Evolutionary conservation across 2,888 invertebrate species (phyloP).

Genomic region (Griposia aprilina): DNA sequence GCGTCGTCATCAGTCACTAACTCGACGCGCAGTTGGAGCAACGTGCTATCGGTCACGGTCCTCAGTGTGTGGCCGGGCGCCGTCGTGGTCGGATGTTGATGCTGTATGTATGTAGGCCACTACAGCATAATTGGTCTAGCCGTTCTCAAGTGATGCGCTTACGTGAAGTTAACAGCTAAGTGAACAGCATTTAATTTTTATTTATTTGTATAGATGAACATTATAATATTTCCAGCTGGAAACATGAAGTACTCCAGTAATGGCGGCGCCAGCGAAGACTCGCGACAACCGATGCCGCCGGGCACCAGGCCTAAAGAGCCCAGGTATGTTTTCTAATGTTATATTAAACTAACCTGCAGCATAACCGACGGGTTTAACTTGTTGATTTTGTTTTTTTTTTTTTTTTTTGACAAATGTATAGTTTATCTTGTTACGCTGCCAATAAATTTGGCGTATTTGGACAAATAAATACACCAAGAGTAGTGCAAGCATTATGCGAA

Average conservation of each 20-base stretch:
- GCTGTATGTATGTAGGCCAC: no score
- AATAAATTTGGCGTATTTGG: background rate
- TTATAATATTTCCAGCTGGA: conserved; percentile 74
- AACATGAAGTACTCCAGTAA: conserved; percentile 87
- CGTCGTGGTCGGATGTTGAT: no score
- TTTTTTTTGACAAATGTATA: background rate
- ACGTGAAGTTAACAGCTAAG: no score
- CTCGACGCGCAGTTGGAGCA: no score
- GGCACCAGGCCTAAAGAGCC: conserved; percentile 88
- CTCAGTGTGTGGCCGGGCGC: no score
- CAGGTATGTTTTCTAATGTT: conserved; percentile 70
- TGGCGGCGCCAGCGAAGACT: conserved; percentile 83
- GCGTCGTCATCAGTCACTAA: no score
- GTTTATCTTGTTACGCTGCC: background rate
- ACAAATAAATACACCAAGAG: background rate
- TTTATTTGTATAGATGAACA: background rate
- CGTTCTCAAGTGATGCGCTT: background rate
- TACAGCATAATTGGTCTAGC: background rate
- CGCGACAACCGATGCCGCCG: conserved; percentile 86
- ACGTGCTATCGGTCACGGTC: no score
- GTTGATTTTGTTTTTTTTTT: no score
- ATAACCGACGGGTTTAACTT: background rate
- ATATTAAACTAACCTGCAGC: background rate
- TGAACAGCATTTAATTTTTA: background rate
- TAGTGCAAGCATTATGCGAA: background rate